A percentile compares a stretch with the other conserved stretches of the same genome.
Evolutionary conservation across 1,140 invertebrate species (phyloP).

Genomic region (Drosophila rhopaloa): DNA sequence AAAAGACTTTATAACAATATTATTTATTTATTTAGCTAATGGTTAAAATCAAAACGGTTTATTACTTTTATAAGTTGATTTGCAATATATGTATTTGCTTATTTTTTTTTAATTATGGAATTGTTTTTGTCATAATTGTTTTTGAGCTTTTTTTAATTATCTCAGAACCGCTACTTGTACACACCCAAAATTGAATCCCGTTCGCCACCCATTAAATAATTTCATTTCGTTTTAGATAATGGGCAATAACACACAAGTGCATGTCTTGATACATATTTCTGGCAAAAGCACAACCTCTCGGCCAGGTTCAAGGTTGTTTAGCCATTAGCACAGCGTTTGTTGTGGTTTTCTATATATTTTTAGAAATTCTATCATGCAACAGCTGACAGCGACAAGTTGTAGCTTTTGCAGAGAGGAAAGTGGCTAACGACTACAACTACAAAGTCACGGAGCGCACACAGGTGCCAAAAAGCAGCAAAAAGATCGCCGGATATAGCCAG

Average conservation of each 20-base stretch:
- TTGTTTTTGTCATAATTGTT: neutral
- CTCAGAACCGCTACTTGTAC: conserved; percentile 5
- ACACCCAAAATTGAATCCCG: conserved; percentile 15
- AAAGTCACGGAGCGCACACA: conserved; percentile 7
- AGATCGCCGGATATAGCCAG: conserved; percentile 23
- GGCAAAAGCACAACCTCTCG: conserved; percentile 60
- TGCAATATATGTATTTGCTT: too few relatives aligned
- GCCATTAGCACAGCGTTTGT: conserved; percentile 33
- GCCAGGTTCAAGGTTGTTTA: conserved; percentile 73
- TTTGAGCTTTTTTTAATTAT: conserved; percentile 3
- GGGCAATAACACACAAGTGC: conserved; percentile 15
- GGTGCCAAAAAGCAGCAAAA: conserved; percentile 20
- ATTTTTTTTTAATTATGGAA: neutral
- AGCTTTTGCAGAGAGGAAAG: conserved; percentile 26
- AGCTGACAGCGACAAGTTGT: conserved; percentile 70
- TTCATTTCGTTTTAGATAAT: conserved; percentile 42
- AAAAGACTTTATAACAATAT: too few relatives aligned
- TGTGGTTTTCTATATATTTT: conserved; percentile 58
- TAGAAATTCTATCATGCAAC: conserved; percentile 79
- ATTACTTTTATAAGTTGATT: too few relatives aligned
- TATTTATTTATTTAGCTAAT: too few relatives aligned
- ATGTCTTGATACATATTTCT: conserved; percentile 24
- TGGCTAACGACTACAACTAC: conserved; percentile 29
- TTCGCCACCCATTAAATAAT: conserved; percentile 40
- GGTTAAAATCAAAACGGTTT: too few relatives aligned